Percentiles rank a stretch among this genome's conserved stretches.
These are phyloP conservation scores for Amiota mariae DNA, from an alignment of 2,888 invertebrate genomes.

Conservation along the genomic window DNA sequence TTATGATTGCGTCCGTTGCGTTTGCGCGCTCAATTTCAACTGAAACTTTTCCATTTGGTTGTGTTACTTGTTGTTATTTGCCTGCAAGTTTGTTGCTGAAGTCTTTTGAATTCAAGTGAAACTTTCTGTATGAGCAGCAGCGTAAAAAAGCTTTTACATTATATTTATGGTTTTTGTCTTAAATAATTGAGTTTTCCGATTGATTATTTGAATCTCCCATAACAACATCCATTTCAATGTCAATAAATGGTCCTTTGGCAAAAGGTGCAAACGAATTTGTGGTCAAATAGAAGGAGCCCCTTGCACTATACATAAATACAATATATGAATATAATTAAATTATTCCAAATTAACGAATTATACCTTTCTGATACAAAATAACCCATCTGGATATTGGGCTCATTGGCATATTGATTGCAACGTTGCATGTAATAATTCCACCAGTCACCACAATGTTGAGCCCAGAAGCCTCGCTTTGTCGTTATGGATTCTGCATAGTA, in stretches of 20 bases:
- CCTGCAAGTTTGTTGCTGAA: constrained; percentile 53
- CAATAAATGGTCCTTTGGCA: constrained; percentile 56
- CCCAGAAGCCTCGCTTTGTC: constrained; percentile 76
- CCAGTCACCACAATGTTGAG: constrained; percentile 75
- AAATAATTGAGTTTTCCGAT: neutral
- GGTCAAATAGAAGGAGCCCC: constrained; percentile 75
- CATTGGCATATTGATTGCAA: constrained; percentile 67
- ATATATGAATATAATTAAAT: neutral
- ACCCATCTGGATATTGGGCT: constrained; percentile 73
- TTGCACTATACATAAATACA: constrained; percentile 70
- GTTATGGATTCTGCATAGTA: constrained; percentile 78
- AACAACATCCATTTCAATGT: constrained; percentile 50
- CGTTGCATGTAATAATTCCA: constrained; percentile 75
- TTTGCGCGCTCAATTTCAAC: constrained; percentile 58
- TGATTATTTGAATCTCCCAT: constrained; percentile 16
- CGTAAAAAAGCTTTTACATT: constrained; percentile 34
- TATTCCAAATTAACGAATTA: neutral
- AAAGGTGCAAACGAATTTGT: constrained; percentile 57
- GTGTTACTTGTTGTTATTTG: neutral
- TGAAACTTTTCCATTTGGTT: constrained; percentile 33
- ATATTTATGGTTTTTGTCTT: constrained; percentile 6
- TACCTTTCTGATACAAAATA: constrained; percentile 75
- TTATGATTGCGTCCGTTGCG: constrained; percentile 49
- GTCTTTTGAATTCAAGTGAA: constrained; percentile 53
- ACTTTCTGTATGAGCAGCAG: neutral